These are phyloP conservation scores for Chroicocephalus ridibundus DNA, from an alignment of 2,113 vertebrate genomes.

Conservation along the genomic window DNA sequence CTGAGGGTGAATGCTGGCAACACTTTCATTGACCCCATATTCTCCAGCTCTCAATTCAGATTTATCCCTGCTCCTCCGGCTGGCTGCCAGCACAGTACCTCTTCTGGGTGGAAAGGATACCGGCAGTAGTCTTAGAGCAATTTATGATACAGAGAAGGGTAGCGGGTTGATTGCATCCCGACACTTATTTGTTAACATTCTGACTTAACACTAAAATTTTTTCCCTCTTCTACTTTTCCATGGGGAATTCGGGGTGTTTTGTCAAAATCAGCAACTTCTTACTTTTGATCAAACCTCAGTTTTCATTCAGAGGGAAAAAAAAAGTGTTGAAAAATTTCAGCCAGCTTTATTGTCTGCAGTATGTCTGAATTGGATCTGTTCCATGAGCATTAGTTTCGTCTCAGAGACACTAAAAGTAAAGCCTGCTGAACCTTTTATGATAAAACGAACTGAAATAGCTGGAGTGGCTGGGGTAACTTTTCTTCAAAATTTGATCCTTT, in stretches of 20 bases:
- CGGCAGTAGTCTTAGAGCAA: background rate
- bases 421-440: background rate
- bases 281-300: background rate
- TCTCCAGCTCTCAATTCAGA: background rate
- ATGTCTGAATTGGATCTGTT: background rate
- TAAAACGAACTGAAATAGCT: background rate
- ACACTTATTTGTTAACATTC: background rate
- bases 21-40: background rate
- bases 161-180: background rate
- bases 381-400: background rate
- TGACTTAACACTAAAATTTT: background rate
- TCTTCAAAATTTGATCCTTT: background rate
- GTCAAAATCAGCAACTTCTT: background rate
- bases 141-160: background rate
- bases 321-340: background rate
- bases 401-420: background rate
- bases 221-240: background rate
- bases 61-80: background rate
- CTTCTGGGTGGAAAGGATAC: background rate
- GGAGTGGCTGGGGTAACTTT: background rate
- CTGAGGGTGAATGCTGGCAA: accelerated
- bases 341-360: background rate
- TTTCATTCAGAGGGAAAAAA: background rate
- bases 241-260: background rate
- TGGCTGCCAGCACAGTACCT: background rate